A percentile compares a stretch with the other conserved stretches of the same genome.
These are phyloP conservation scores for Calycopis cecrops DNA, from an alignment of 1,140 invertebrate species.

Conservation along the genomic window DNA sequence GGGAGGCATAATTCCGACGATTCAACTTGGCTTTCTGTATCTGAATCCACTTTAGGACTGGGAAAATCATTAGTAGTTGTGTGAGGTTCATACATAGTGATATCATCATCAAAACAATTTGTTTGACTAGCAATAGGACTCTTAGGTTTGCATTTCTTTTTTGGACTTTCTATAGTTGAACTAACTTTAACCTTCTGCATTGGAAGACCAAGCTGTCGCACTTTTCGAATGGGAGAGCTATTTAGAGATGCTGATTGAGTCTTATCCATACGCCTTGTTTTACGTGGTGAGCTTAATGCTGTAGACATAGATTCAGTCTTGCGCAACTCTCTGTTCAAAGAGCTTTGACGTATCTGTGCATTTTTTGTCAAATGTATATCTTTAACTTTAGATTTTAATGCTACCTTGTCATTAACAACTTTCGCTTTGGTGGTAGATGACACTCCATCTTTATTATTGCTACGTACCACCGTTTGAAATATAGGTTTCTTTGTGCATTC, in stretches of 20 bases:
- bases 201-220: constrained; percentile 59
- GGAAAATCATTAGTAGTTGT: constrained; percentile 59
- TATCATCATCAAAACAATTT: constrained; percentile 58
- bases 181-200: constrained; percentile 48
- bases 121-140: constrained; percentile 37
- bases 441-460: constrained; percentile 45
- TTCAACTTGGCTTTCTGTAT: constrained; percentile 44
- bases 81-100: constrained; percentile 71
- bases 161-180: constrained; percentile 58
- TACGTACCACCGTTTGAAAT: constrained; percentile 65
- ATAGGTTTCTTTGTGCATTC: constrained; percentile 54
- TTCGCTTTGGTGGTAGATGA: constrained; percentile 43
- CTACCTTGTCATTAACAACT: constrained; percentile 53
- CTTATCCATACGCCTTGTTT: constrained; percentile 67
- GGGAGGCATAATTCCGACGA: constrained; percentile 64
- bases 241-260: constrained; percentile 65
- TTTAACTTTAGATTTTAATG: constrained; percentile 46
- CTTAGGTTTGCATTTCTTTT: constrained; percentile 56
- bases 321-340: constrained; percentile 53
- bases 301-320: constrained; percentile 53
- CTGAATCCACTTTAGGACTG: constrained; percentile 62
- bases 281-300: constrained; percentile 57
- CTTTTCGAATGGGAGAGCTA: constrained; percentile 69
- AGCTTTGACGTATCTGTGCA: constrained; percentile 55
- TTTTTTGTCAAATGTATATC: constrained; percentile 56